Evolutionary conservation across 2,888 invertebrate genomes (phyloP).

Genomic region (Amphimallon solstitiale): DNA sequence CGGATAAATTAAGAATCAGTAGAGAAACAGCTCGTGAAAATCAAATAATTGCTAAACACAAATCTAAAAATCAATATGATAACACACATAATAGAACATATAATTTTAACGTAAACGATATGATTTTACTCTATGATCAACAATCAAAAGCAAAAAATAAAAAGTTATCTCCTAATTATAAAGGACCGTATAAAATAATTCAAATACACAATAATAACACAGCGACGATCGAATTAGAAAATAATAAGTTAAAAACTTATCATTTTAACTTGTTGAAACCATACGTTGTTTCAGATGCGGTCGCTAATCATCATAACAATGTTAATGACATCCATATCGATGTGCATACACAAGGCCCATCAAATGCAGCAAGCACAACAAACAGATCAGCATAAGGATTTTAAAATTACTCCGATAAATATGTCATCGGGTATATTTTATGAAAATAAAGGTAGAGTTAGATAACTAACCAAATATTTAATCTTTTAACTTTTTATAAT

Average conservation of each 20-base stretch:
- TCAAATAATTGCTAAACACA: slow-evolving; percentile 33
- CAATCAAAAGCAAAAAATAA: slow-evolving; percentile 27
- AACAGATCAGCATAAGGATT: too few relatives aligned
- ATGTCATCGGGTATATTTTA: slow-evolving; percentile 15
- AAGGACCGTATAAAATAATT: slow-evolving; percentile 38
- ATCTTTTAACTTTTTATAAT: slow-evolving; percentile 7
- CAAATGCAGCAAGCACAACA: too few relatives aligned
- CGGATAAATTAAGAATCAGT: slow-evolving; percentile 31
- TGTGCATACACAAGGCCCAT: background rate
- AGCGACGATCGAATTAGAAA: slow-evolving; percentile 26
- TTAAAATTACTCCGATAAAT: background rate
- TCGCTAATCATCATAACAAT: background rate
- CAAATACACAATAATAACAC: slow-evolving; percentile 35
- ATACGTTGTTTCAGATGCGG: slow-evolving; percentile 23
- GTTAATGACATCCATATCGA: background rate
- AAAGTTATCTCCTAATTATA: slow-evolving; percentile 32
- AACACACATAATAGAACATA: slow-evolving; percentile 35
- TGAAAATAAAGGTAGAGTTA: slow-evolving; percentile 1
- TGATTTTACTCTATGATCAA: slow-evolving; percentile 30
- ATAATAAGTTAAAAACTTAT: slow-evolving; percentile 28
- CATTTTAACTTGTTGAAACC: slow-evolving; percentile 35
- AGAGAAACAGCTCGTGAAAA: slow-evolving; percentile 36
- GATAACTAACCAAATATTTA: background rate
- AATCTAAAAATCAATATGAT: slow-evolving; percentile 38
- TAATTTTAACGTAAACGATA: slow-evolving; percentile 29